These are phyloP conservation scores for Drosophila miranda DNA, from an alignment of 1,140 invertebrate species.

Conservation along the genomic window DNA sequence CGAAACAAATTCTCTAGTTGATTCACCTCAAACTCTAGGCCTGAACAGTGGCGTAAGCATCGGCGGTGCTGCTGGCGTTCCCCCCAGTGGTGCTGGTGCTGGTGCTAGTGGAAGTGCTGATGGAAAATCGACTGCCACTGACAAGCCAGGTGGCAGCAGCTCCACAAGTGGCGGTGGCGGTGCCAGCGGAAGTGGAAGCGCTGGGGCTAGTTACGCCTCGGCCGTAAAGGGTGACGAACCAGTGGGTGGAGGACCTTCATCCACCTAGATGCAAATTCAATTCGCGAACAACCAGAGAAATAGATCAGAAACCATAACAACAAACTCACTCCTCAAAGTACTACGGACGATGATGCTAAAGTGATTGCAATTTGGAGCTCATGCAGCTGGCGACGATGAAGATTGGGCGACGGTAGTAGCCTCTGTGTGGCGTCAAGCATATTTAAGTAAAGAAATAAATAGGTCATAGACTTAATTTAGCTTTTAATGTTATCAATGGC, in stretches of 20 bases:
- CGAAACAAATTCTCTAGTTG: conserved; percentile 73
- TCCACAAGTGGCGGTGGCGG: conserved; percentile 15
- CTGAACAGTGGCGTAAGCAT: conserved; percentile 75
- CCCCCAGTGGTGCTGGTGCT: conserved; percentile 38
- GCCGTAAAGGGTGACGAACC: conserved; percentile 76
- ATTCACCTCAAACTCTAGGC: conserved; percentile 73
- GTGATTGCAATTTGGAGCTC: conserved; percentile 67
- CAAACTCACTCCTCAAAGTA: conserved; percentile 79
- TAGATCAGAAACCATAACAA: conserved; percentile 29
- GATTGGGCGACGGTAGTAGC: conserved; percentile 28
- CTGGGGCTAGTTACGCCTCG: conserved; percentile 70
- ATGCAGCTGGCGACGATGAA: conserved; percentile 47
- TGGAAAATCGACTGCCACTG: conserved; percentile 39
- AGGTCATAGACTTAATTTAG: conserved; percentile 77
- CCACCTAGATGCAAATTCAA: conserved; percentile 48
- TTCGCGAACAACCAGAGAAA: conserved; percentile 17
- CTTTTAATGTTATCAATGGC: conserved; percentile 67
- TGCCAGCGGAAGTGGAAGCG: conserved; percentile 1
- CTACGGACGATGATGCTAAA: conserved; percentile 77
- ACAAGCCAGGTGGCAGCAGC: conserved; percentile 46
- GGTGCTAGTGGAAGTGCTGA: conserved; percentile 34
- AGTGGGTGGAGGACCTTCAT: conserved; percentile 35
- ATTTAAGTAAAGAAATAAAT: conserved; percentile 72
- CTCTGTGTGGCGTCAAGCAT: conserved; percentile 66
- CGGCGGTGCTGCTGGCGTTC: conserved; percentile 68